Evolutionary conservation across 2,797 vertebrate species (phyloP), one percentile per base, ranked within the genome.

Genomic region (Tapirus indicus): DNA sequence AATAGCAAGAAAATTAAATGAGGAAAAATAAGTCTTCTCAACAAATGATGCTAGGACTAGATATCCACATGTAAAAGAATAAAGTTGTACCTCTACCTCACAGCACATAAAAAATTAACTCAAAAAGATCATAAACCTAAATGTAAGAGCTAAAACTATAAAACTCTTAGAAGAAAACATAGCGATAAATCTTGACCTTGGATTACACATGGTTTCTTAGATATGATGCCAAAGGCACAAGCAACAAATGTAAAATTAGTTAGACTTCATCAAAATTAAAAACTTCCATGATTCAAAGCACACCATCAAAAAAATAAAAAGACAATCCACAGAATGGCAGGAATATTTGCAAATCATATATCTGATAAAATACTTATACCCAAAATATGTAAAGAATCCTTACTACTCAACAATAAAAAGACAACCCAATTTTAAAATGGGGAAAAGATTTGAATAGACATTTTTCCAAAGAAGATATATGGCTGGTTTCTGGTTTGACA

Each of bases 1-100:
- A 16, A 88, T 79, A 54, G 18, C n/a, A 88, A 93, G 77, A 97
- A 96, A 97, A 64, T 79, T 62, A 83, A 88, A 86, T 29, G 23
- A 25, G 8, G n/a, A 86, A 88, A 92, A 71, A 68, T 32, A 71
- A 72, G 21, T 56, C 71, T 78, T 96, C 84, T 92, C 54, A 93
- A 77, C 72, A 95, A 86, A 96, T 47, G 32, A 47, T 74, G 35
- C 27, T 62, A 64, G 27, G 6, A 62, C 38, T 77, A 75, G 66
- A 88, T 92, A 94, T 74, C 32, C 23, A 95, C 13, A 38, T 35
- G 32, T 56, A 88, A 92, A 87, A 83, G 41, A 79, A 85, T 35
- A 54, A 83, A 68, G n/a, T n/a, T 91, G 29, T 16, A 54, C 32
- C 44, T 5, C 25, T 64, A 52, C 27, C 56, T 92, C n/a, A 87